phyloP scores from a whole-genome alignment of 2,888 invertebrate species.

The Parnassius mnemosyne region DNA sequence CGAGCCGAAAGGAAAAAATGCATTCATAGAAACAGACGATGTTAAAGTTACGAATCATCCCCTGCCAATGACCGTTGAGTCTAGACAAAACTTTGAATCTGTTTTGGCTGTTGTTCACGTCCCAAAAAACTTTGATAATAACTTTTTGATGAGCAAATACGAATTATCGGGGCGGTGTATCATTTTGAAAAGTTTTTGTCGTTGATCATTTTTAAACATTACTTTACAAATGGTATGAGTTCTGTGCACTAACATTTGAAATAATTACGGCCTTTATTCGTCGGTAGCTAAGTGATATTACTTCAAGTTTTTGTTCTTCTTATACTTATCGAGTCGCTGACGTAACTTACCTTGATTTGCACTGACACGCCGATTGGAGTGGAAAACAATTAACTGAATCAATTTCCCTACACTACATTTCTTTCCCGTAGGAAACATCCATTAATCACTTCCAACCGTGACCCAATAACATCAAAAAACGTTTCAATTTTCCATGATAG shows the following conservation, averaged over 20 bases:
- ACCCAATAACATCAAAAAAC: slow-evolving; percentile 49
- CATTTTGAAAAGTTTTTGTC: slow-evolving; percentile 49
- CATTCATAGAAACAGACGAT: slow-evolving; percentile 53
- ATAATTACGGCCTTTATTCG: slow-evolving; percentile 55
- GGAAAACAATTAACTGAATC: slow-evolving; percentile 33
- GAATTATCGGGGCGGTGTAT: slow-evolving; percentile 40
- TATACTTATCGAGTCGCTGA: slow-evolving; percentile 35
- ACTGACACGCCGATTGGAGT: slow-evolving; percentile 30
- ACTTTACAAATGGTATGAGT: slow-evolving; percentile 53
- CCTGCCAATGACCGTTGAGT: slow-evolving; percentile 69
- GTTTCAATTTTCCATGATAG: slow-evolving; percentile 44
- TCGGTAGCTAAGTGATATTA: slow-evolving; percentile 55
- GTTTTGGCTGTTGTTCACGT: slow-evolving; percentile 41
- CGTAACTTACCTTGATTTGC: slow-evolving; percentile 30
- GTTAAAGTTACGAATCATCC: slow-evolving; percentile 74
- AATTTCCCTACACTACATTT: slow-evolving; percentile 37
- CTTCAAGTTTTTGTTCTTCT: slow-evolving; percentile 44
- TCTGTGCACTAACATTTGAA: slow-evolving; percentile 48
- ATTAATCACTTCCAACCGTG: slow-evolving; percentile 53
- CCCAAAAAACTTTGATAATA: slow-evolving; percentile 57
- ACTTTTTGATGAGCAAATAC: slow-evolving; percentile 62
- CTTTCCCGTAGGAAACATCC: slow-evolving; percentile 38
- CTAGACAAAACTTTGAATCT: slow-evolving; percentile 56
- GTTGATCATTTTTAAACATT: slow-evolving; percentile 54
- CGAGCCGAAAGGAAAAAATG: slow-evolving; percentile 60